phyloP scores from a whole-genome alignment of 2,888 invertebrate species.

The Zhuqinia jingwanae region DNA sequence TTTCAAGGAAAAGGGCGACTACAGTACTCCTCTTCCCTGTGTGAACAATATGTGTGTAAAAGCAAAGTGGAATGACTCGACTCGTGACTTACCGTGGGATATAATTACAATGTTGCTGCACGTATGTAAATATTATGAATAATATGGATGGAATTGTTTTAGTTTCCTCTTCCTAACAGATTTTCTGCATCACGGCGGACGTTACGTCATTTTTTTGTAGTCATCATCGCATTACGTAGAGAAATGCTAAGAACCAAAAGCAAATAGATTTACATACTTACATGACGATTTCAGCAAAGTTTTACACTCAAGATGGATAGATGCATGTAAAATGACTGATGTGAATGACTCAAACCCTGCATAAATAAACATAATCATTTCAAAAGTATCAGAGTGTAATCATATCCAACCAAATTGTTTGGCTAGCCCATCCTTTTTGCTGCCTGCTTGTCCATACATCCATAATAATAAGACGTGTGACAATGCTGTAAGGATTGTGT shows the following conservation, averaged over 20 bases:
- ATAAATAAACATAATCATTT: slow-evolving; percentile 16
- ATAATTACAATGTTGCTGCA: not conserved
- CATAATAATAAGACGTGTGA: slow-evolving; percentile 21
- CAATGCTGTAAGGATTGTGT: no score
- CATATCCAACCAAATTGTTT: not conserved
- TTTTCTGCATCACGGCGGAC: not conserved
- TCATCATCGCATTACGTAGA: no score
- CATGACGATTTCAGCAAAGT: not conserved
- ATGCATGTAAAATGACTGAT: not conserved
- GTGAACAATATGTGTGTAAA: no score
- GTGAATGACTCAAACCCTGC: not conserved
- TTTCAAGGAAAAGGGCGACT: not conserved
- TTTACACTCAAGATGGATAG: not conserved
- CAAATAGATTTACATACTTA: not conserved
- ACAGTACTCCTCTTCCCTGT: not conserved
- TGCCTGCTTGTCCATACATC: not conserved
- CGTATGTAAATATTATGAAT: no score
- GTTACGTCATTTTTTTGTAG: no score
- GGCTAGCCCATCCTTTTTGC: slow-evolving; percentile 16
- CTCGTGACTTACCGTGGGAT: slow-evolving; percentile 31
- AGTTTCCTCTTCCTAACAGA: slow-evolving; percentile 15
- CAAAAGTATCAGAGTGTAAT: not conserved
- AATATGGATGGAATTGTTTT: not conserved
- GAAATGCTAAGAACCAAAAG: no score
- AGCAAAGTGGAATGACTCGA: not conserved